Base-by-base conservation (phyloP, 2,797 vertebrate species). In the Manis pentadactyla region DNA sequence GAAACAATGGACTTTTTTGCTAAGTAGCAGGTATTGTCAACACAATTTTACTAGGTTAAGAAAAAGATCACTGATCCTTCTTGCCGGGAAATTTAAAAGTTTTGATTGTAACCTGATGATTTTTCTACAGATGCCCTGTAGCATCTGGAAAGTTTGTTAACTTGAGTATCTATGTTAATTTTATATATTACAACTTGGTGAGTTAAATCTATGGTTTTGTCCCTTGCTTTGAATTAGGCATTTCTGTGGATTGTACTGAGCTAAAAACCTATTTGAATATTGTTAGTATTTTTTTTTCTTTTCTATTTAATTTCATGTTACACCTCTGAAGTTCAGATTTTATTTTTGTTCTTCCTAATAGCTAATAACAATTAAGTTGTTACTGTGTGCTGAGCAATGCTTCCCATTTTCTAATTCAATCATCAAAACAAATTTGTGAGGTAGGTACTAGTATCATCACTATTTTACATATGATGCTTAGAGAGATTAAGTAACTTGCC, bases 391-490 rank as follows among this genome's bases (percentile, higher is more conserved):
- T 69, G 61, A 19, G 10, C 17, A 77, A 0, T 93, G 34, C 68
- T 89, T 89, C 34, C 73, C 7, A 57, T 90, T 90, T 94, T 90
- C 15, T 82, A 69, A 68, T 91, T 95, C 77, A 83, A 69, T 90
- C 49, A 42, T 88, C 83, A 81, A 55, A 82, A 90, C 4, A 37
- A 29, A 87, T 53, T 42, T 68, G n/a, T 82, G 37, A 91, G 42
- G 19, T 78, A 18, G 25, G 18, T 57, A 55, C 53, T 90, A 68
- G 42, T 88, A 66, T 68, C 77, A 34, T 55, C 15, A 73, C 34
- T 83, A 2, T 75, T 90, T 96, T 64, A 93, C 9, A 68, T 71
- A 55, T 68, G 53, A 37, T 31, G 15, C 57, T 74, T 89, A 23
- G 63, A 63, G 21, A 90, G 31, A 34, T 88, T 88, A 74, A 93